Evolutionary conservation across 2,888 invertebrate species (phyloP).

Genomic region (Meteorus colon): DNA sequence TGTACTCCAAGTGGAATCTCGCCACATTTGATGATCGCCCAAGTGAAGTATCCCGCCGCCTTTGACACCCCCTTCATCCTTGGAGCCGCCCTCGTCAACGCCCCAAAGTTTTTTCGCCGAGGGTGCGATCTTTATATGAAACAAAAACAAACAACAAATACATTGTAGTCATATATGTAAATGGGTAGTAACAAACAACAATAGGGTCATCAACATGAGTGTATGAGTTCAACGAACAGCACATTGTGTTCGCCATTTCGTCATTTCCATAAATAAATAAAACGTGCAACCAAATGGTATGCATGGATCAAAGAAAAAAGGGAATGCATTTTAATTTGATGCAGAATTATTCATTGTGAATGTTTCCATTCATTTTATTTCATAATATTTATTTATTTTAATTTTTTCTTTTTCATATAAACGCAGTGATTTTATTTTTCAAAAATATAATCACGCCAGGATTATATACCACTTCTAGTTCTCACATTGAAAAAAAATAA

Average conservation of each 20-base stretch:
- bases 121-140: slow-evolving; percentile 87
- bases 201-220: slow-evolving; percentile 50
- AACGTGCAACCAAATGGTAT: background rate
- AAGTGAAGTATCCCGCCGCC: slow-evolving; percentile 85
- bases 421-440: background rate
- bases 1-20: slow-evolving; percentile 94
- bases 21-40: slow-evolving; percentile 91
- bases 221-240: slow-evolving; percentile 55
- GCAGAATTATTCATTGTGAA: background rate
- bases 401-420: background rate
- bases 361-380: background rate
- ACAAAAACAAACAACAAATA: slow-evolving; percentile 44
- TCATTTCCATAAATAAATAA: slow-evolving; percentile 15
- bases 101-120: slow-evolving; percentile 95
- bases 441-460: background rate
- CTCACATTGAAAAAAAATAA: background rate
- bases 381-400: background rate
- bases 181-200: background rate
- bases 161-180: background rate
- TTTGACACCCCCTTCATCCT: slow-evolving; percentile 81
- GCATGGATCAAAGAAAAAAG: background rate
- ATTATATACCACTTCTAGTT: background rate
- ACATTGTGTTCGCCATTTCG: slow-evolving; percentile 31
- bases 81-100: slow-evolving; percentile 76
- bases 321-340: background rate